Base-by-base conservation (phyloP, 2,888 invertebrate species). In the Drosophila vallismaia region DNA sequence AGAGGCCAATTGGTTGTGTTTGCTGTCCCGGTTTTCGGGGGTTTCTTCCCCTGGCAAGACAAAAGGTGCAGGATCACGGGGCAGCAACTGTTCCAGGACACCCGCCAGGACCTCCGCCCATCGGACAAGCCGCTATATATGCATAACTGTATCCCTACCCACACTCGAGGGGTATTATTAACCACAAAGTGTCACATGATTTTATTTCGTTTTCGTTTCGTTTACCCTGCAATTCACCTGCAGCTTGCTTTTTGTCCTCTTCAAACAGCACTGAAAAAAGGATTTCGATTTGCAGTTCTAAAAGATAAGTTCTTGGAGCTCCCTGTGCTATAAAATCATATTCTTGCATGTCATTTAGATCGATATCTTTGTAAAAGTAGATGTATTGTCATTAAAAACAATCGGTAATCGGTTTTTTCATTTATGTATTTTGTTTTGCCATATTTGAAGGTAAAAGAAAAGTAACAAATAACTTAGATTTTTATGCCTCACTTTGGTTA, bases 131-230 rank as follows among this genome's bases (percentile, higher is more conserved):
- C 29, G 14, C 42, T 12, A 29, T 40, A 10, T 26, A 50, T 63
- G 44, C 36, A 49, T 59, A 29, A 36, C 46, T 40, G 48, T 44
- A 44, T 50, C 24, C 50, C 12, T 42, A 31, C 42, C 42, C 78
- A 76, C 44, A 19, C 44, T 9, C 44, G 4, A 44, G 19, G 76
- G 76, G 86, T 86, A 78, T 84, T 84, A 84, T 84, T 88, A 84
- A 84, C 84, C 84, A 88, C 84, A 84, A 84, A 84, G 88, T 84
- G 88, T 84, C 84, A 84, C 88, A 88, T 84, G 88, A 84, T 84
- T 84, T 84, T 84, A 84, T 88, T 88, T 86, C 76, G 76, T 68
- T 67, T 71, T 12, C 52, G 52, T 40, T 55, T 48, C 55, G 85
- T 77, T 75, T 70, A 62, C 56, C 71, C 63, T 87, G 80, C 73